A percentile compares a stretch with the other conserved stretches of the same genome.
phyloP scores from a whole-genome alignment of 2,888 invertebrate species.

The Caenorhabditis japonica region DNA sequence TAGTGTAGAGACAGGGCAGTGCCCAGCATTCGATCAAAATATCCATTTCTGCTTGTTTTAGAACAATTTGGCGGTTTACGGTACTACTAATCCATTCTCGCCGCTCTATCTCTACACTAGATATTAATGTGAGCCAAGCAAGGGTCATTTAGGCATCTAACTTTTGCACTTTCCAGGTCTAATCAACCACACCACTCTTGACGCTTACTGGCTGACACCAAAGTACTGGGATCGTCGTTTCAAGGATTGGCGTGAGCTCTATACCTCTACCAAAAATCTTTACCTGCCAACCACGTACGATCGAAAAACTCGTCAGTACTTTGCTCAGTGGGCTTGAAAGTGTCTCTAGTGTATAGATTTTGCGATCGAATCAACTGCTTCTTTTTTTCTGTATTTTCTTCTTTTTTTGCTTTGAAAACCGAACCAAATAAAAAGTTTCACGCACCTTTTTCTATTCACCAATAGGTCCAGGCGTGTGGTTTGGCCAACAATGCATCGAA shows the following conservation, averaged over 20 bases:
- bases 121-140: constrained; percentile 40
- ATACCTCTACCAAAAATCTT: constrained; percentile 55
- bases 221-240: constrained; percentile 69
- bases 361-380: constrained; percentile 30
- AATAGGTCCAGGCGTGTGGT: constrained; percentile 43
- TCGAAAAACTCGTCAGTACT: constrained; percentile 64
- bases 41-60: constrained; percentile 13
- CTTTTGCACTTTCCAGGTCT: constrained; percentile 52
- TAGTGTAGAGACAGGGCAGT: constrained; percentile 51
- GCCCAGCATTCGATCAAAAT: constrained; percentile 5
- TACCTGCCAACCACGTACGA: constrained; percentile 62
- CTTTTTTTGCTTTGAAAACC: constrained; percentile 8
- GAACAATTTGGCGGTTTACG: constrained; percentile 59
- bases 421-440: constrained; percentile 12
- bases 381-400: constrained; percentile 10
- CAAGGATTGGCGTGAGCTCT: constrained; percentile 67
- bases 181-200: constrained; percentile 65
- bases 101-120: constrained; percentile 62
- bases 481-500: constrained; percentile 68
- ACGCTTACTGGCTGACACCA: constrained; percentile 71
- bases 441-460: constrained; percentile 38
- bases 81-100: constrained; percentile 66
- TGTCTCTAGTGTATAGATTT: constrained; percentile 39
- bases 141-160: no score
- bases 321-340: constrained; percentile 60